Conservation (phyloP, 2,888 invertebrate genomes). For the Temnothorax rugatulus region DNA sequence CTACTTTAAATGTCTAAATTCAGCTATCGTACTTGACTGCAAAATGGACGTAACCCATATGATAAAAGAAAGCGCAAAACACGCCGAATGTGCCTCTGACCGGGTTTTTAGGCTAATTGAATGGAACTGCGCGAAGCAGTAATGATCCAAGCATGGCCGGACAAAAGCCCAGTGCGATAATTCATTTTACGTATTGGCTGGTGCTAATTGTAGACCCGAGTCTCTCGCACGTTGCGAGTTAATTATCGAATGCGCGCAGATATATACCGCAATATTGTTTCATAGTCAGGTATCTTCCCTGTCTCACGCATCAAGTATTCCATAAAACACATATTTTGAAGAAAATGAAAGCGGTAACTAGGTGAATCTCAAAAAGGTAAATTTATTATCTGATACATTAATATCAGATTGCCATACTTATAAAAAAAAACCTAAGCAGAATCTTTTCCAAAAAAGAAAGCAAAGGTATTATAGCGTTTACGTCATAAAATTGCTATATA, state of each 20-base stretch:
- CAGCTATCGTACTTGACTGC: not conserved
- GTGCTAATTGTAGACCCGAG: constrained; percentile 76
- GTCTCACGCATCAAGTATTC: not conserved
- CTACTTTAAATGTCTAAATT: constrained; percentile 1
- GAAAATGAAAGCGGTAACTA: not conserved
- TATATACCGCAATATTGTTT: constrained; percentile 50
- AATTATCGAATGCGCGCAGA: constrained; percentile 72
- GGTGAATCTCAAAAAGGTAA: not conserved
- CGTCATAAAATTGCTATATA: not conserved
- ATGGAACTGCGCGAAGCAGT: constrained; percentile 65
- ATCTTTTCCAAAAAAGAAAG: not conserved
- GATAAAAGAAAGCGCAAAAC: constrained; percentile 21
- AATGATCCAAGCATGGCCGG: constrained; percentile 60
- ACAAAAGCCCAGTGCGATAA: constrained; percentile 76
- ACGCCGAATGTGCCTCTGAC: not conserved
- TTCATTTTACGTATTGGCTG: constrained; percentile 79
- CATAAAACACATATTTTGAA: not conserved
- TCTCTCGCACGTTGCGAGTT: constrained; percentile 73
- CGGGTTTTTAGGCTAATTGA: constrained; percentile 62
- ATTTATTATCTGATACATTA: not conserved
- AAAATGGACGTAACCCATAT: not conserved
- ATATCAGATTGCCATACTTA: not conserved
- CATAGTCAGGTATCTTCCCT: constrained; percentile 6
- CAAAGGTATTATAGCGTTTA: not conserved
- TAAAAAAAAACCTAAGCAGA: not conserved